These are phyloP conservation scores for Drosophila grimshawi DNA, from an alignment of 1,140 invertebrate genomes.

Conservation along the genomic window DNA sequence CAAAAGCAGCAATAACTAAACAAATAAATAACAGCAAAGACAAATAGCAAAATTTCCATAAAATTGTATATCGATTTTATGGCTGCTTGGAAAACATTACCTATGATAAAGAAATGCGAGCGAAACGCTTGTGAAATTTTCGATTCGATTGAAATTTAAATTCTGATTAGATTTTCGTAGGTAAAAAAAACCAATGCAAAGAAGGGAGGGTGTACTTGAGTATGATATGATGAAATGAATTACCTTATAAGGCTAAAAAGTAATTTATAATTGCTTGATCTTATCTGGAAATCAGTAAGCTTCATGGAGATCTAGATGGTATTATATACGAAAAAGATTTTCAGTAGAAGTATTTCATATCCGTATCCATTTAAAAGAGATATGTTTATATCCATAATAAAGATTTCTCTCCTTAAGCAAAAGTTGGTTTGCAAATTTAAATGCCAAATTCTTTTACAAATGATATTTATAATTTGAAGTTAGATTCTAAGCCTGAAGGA, in stretches of 20 bases:
- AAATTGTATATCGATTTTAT: conserved; percentile 55
- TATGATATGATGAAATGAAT: not conserved
- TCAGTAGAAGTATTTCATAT: too few relatives aligned
- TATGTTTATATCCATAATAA: too few relatives aligned
- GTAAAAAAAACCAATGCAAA: not conserved
- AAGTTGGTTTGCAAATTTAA: too few relatives aligned
- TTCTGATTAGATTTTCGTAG: conserved; percentile 34
- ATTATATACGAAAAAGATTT: too few relatives aligned
- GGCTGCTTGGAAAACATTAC: conserved; percentile 36
- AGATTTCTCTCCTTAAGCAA: too few relatives aligned
- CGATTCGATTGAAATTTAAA: conserved; percentile 46
- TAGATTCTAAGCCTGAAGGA: too few relatives aligned
- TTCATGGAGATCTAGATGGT: not conserved
- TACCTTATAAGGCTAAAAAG: conserved; percentile 10
- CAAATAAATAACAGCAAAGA: conserved; percentile 45
- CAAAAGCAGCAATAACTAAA: conserved; percentile 40
- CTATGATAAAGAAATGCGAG: conserved; percentile 18
- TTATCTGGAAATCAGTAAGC: conserved; percentile 4
- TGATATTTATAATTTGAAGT: too few relatives aligned
- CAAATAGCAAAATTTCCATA: conserved; percentile 48
- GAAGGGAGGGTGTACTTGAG: not conserved
- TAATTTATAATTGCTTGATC: not conserved
- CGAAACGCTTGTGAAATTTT: conserved; percentile 28
- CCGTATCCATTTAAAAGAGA: too few relatives aligned
- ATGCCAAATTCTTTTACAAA: too few relatives aligned